Conservation (phyloP, 2,113 vertebrate genomes). For the Anser cygnoides region DNA sequence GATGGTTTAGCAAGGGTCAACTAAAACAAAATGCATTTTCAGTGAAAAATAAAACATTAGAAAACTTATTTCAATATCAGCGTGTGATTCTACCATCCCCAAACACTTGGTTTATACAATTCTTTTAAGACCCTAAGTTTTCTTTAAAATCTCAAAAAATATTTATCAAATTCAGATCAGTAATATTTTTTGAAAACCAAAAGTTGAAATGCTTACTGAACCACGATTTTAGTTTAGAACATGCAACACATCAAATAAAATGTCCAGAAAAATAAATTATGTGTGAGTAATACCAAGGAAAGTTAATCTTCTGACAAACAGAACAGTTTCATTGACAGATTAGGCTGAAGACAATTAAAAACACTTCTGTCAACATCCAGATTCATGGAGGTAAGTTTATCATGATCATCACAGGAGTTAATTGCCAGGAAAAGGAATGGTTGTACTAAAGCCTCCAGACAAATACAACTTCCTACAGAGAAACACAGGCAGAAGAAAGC, state of each 20-base stretch:
- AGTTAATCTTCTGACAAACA: background rate
- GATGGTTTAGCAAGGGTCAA: background rate
- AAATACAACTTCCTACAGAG: background rate
- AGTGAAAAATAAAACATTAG: background rate
- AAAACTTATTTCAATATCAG: background rate
- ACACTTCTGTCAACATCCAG: background rate
- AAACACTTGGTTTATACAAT: background rate
- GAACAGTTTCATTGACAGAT: background rate
- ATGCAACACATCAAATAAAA: background rate
- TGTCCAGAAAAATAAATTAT: background rate
- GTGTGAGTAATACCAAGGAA: background rate
- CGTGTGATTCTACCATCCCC: background rate
- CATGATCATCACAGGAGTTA: background rate
- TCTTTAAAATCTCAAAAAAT: background rate
- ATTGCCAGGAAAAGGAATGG: background rate
- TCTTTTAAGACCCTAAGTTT: background rate
- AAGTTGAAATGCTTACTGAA: background rate
- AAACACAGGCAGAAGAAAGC: background rate
- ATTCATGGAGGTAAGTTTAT: background rate
- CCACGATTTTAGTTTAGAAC: background rate
- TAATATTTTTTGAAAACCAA: background rate
- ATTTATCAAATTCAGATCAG: background rate
- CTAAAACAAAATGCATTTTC: background rate
- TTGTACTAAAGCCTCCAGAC: background rate
- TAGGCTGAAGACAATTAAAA: background rate